Percentiles rank a stretch among this genome's conserved stretches.
Evolutionary conservation across 2,113 vertebrate species (phyloP).

Genomic region (Opisthocomus hoazin): DNA sequence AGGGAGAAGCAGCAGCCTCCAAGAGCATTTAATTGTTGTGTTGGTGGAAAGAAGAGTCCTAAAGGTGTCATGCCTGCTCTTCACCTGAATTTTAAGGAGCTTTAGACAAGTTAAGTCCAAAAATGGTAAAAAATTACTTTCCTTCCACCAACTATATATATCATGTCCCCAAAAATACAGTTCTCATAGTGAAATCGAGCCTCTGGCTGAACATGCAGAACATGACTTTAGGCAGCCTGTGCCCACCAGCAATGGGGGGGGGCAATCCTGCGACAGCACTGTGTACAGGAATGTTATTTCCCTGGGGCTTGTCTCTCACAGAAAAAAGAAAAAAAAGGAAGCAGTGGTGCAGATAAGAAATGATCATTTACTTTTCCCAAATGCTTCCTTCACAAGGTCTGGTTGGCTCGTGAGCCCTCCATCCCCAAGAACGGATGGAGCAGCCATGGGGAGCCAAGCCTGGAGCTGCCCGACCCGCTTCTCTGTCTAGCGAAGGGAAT

Average conservation of each 20-base stretch:
- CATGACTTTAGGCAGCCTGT: background rate
- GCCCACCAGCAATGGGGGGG: background rate
- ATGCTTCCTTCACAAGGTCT: background rate
- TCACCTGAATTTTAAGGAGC: background rate
- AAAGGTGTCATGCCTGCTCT: background rate
- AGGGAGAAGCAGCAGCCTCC: background rate
- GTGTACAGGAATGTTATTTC: background rate
- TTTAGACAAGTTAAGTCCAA: background rate
- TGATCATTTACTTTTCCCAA: background rate
- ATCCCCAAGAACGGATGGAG: background rate
- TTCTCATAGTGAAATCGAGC: background rate
- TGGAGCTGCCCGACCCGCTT: conserved; percentile 30
- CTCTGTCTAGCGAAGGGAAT: conserved; percentile 51
- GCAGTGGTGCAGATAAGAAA: background rate
- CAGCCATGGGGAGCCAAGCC: conserved; percentile 25
- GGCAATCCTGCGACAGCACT: background rate
- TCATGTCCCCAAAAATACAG: background rate
- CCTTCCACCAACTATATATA: background rate
- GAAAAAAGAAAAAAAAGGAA: background rate
- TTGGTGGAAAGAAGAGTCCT: background rate
- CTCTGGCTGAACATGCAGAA: background rate
- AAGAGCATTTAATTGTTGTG: background rate
- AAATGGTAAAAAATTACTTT: background rate
- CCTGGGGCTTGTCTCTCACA: background rate
- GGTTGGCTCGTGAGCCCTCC: conserved; percentile 32